These are phyloP conservation scores for Pygathrix nemaeus DNA, from an alignment of 2,113 vertebrate species.

Conservation along the genomic window DNA sequence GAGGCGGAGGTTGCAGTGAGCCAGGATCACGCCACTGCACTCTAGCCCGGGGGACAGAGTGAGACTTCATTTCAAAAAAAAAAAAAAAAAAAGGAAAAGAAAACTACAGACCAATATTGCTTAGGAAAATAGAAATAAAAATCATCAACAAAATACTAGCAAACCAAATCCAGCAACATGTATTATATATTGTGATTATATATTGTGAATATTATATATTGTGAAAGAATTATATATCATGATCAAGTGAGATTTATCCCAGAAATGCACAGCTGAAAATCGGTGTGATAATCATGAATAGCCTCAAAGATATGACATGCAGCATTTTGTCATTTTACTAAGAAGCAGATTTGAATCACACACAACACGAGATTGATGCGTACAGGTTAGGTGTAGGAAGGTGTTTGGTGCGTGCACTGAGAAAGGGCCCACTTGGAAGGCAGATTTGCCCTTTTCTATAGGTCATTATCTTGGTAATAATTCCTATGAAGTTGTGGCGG, in stretches of 20 bases:
- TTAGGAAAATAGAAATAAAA: conserved; percentile 25
- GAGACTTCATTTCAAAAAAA: no score
- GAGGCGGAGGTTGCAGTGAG: no score
- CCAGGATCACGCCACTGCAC: no score
- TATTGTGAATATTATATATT: no score
- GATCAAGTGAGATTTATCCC: not conserved
- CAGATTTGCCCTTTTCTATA: not conserved
- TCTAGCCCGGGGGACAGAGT: no score
- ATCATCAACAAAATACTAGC: conserved; percentile 9
- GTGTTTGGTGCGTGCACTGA: not conserved
- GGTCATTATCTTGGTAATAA: not conserved
- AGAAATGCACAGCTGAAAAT: conserved; percentile 5
- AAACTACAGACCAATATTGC: not conserved
- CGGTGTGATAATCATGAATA: not conserved
- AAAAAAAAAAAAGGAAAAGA: conserved; percentile 24
- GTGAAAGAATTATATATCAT: not conserved
- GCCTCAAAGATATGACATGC: not conserved
- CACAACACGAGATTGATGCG: not conserved
- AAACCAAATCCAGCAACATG: conserved; percentile 13
- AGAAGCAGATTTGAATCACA: conserved; percentile 34
- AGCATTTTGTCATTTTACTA: conserved; percentile 24
- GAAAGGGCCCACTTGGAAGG: not conserved
- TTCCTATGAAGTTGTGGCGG: not conserved
- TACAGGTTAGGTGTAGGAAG: not conserved
- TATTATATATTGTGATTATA: not conserved